These are phyloP conservation scores for Contarinia nasturtii DNA, from an alignment of 1,140 invertebrate genomes.

Conservation along the genomic window DNA sequence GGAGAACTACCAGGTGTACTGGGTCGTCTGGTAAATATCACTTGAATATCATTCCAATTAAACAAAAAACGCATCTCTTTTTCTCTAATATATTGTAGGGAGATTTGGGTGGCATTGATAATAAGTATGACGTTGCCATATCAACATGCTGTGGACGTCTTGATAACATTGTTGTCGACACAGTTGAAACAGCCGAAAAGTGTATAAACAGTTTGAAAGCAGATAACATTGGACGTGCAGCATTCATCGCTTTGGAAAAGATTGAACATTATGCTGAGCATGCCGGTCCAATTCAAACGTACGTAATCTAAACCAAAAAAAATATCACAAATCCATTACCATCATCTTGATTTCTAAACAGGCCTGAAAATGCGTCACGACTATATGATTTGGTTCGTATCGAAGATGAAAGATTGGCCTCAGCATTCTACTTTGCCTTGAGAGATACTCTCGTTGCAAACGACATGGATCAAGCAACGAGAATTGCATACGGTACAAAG, in stretches of 20 bases:
- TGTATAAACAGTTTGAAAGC: constrained; percentile 72
- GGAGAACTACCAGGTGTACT: no score
- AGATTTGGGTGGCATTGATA: no score
- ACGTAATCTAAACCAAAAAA: no score
- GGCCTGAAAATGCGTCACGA: constrained; percentile 69
- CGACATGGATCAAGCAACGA: constrained; percentile 72
- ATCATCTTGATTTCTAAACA: constrained; percentile 24
- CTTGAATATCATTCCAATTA: no score
- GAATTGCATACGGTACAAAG: constrained; percentile 63
- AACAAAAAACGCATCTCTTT: no score
- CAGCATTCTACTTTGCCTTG: constrained; percentile 83
- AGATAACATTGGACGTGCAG: constrained; percentile 51
- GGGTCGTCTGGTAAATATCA: no score
- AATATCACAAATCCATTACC: no score
- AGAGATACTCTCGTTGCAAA: constrained; percentile 76
- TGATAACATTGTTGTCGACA: constrained; percentile 87
- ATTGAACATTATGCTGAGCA: constrained; percentile 35
- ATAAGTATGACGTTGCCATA: no score
- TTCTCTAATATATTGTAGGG: no score
- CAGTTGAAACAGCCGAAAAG: constrained; percentile 59
- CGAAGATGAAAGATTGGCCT: constrained; percentile 52
- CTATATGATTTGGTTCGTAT: constrained; percentile 79
- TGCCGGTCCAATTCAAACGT: constrained; percentile 14
- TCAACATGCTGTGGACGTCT: constrained; percentile 27
- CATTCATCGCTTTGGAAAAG: constrained; percentile 58